A percentile compares a stretch with the other conserved stretches of the same genome.
Evolutionary conservation across 2,797 vertebrate genomes (phyloP).

Genomic region (Pampus argenteus): DNA sequence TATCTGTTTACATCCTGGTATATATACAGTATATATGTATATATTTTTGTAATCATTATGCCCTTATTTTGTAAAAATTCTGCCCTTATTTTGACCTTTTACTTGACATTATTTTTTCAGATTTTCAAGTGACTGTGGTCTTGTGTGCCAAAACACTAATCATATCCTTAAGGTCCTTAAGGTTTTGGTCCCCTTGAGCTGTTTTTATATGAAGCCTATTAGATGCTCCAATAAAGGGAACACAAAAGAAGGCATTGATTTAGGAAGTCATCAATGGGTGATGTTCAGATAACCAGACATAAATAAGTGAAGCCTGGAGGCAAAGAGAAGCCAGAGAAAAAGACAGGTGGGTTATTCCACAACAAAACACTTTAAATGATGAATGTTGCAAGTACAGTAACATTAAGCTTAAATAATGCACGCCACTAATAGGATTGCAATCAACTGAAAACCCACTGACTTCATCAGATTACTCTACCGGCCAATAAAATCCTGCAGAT

Average conservation of each 20-base stretch:
- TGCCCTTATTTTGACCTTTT: background rate
- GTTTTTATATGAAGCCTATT: slow-evolving; percentile 27
- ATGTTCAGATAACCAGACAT: background rate
- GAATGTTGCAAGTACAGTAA: slow-evolving; percentile 47
- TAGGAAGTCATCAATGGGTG: too few species aligned
- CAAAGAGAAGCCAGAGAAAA: slow-evolving; percentile 19
- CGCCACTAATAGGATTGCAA: slow-evolving; percentile 72
- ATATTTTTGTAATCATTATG: too few species aligned
- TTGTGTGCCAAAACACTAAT: background rate
- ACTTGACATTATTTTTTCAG: background rate
- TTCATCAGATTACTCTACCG: slow-evolving; percentile 63
- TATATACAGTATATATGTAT: too few species aligned
- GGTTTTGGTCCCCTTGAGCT: background rate
- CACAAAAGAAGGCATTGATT: background rate
- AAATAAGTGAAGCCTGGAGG: background rate
- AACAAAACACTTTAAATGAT: slow-evolving; percentile 69
- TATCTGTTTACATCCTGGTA: background rate
- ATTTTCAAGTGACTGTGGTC: background rate
- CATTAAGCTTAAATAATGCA: slow-evolving; percentile 63
- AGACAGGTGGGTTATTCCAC: slow-evolving; percentile 11
- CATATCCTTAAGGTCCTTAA: background rate
- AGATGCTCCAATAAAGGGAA: slow-evolving; percentile 10
- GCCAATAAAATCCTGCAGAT: slow-evolving; percentile 28
- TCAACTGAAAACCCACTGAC: slow-evolving; percentile 60
- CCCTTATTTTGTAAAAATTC: too few species aligned